Evolutionary conservation across 92 coral and sea anemone species (phyloP).

Genomic region (Micromussa lordhowensis): DNA sequence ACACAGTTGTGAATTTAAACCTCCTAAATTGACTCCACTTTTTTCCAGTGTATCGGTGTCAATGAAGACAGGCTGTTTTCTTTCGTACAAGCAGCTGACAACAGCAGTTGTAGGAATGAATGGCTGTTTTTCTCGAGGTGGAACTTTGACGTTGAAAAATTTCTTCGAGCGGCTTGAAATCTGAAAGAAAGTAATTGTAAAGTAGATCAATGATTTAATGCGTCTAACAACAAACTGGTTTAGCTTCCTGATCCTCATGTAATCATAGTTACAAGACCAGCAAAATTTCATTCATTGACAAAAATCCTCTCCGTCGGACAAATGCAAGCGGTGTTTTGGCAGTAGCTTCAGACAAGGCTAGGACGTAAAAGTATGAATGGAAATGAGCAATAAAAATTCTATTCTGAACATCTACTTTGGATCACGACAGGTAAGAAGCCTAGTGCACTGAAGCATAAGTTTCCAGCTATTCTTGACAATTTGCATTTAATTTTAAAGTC

Average conservation of each 20-base stretch:
- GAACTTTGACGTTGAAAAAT: background rate
- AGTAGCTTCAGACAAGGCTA: background rate
- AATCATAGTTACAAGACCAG: background rate
- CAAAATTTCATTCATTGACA: background rate
- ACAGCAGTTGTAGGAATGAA: conserved; percentile 8
- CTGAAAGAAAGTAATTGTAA: conserved; percentile 10
- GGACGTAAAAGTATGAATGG: background rate
- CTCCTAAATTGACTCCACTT: conserved; percentile 11
- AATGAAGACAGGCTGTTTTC: background rate
- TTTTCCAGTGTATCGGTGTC: conserved; percentile 4
- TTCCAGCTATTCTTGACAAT: background rate
- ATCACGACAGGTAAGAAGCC: background rate
- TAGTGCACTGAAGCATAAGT: background rate
- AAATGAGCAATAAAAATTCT: too few relatives aligned
- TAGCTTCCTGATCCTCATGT: conserved; percentile 12
- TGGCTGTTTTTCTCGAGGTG: background rate
- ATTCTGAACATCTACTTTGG: background rate
- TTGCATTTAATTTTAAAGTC: background rate
- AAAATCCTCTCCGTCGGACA: background rate
- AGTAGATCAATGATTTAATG: background rate
- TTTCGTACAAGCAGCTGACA: conserved; percentile 10
- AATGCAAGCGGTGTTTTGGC: background rate
- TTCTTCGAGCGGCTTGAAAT: conserved; percentile 4
- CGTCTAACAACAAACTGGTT: background rate
- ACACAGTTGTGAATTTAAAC: background rate